Evolutionary conservation across 2,888 invertebrate genomes (phyloP), one percentile per base, ranked within the genome.

Genomic region (Ophraella communa): DNA sequence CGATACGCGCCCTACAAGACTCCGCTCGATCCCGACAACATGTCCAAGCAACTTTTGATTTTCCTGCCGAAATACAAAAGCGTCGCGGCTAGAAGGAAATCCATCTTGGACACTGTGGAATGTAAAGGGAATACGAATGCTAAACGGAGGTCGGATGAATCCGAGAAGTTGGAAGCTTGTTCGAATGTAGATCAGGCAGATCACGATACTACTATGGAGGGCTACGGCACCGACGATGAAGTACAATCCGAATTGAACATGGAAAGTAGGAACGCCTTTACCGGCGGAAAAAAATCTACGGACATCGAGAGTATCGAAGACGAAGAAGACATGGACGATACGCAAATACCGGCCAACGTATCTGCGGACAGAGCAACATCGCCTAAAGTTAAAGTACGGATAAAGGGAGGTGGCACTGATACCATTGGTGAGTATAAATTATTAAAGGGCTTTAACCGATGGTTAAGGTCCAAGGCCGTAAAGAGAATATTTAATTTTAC

Each of bases 1-100:
- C 84, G 87, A 24, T 91, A 91, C 81, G 91, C 93, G 0, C 87
- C 89, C 0, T 89, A 87, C 74, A 89, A 89, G 71, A 89, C 89
- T 21, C 86, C 84, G 1, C 90, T 90, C 73, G 89, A 91, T 67
- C 88, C 91, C 0, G 79, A 82, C 8, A 85, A 87, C 59, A 84
- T 89, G 71, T 78, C 83, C 7, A 85, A 87, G 68, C 90, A 91
- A 74, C 80, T 92, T 45, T 86, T 87, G 75, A 79, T 86, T 68
- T 88, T 91, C 86, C 85, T 91, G 76, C 88, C 89, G 0, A 73
- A 70, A 21, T 78, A 77, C 27, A 69, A 66, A 56, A 30, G 58
- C 2, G 4, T 54, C 14, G 4, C 21, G 11, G 8, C 56, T 1
- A 30, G 55, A 5, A 47, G 61, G 33, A 64, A 54, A 51, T 57